Base-by-base conservation (phyloP, 2,113 vertebrate genomes). In the Brachyistius frenatus region DNA sequence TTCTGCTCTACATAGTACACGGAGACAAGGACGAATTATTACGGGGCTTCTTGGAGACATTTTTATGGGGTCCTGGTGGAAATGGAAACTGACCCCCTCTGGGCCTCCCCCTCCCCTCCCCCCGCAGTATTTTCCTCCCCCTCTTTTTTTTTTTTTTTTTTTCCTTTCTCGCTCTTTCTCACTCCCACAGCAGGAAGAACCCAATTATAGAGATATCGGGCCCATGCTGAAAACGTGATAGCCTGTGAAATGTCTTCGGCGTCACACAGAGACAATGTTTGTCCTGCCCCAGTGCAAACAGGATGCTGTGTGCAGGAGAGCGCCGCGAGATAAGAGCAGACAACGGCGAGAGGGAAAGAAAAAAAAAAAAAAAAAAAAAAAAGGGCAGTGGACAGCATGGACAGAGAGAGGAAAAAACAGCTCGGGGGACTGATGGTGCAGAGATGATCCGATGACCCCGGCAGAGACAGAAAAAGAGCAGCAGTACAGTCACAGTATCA, bases 211-310 rank as follows among this genome's bases (percentile, higher is more conserved):
- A 84, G 89, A 90, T 93, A 91, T 86, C 78, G 47, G 78, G 73
- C 75, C 88, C 81, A 81, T 88, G 83, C 88, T 91, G 92, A 90
- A 93, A 90, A 89, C 37, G 89, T 89, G 90, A 91, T 87, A 85
- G 93, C 84, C 92, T 92, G 93, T 93, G 91, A 94, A 94, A 93
- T 91, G 89, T 93, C 93, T 93, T 90, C 58, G 55, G 82, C 81
- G 87, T 91, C 86, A 79, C 82, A 83, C 83, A 77, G 86, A 91
- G 88, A 88, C 90, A 66, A 80, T 92, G 91, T 94, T 94, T 92
- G 91, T 92, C 89, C 91, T 89, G 85, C 90, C 53, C 44, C 70
- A 84, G 83, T 69, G 91, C 93, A 94, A 95, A 95, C 94, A 95
- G 94, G 94, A 95, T 93, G 92, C 90, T 46, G 83, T 84, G 84